Percentiles rank a stretch among this genome's conserved stretches.
phyloP scores from a whole-genome alignment of 1,140 invertebrate species.

The Leptopilina clavipes region DNA sequence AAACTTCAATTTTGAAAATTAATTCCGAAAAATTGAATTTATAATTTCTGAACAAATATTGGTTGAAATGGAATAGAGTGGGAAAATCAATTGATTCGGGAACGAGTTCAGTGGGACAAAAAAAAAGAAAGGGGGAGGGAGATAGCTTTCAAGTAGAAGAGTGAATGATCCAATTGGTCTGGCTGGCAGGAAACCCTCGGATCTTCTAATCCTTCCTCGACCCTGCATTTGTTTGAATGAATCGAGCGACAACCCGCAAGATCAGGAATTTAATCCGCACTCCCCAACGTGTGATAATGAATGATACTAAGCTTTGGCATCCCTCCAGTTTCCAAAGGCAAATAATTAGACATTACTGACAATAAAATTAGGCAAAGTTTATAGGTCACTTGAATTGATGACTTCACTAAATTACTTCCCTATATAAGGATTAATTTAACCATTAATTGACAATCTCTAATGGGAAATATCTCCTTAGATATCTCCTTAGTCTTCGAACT shows the following conservation, averaged over 20 bases:
- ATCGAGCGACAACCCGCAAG: slow-evolving; percentile 40
- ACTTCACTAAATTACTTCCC: not conserved
- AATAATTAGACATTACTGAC: slow-evolving; percentile 8
- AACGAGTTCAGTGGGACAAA: too few relatives aligned
- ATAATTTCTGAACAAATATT: too few relatives aligned
- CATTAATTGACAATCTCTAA: too few relatives aligned
- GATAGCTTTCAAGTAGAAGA: slow-evolving; percentile 3
- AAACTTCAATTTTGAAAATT: too few relatives aligned
- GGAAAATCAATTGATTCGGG: too few relatives aligned
- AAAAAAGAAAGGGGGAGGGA: not conserved
- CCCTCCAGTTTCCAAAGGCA: slow-evolving; percentile 15
- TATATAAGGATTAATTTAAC: too few relatives aligned
- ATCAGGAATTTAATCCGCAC: slow-evolving; percentile 44
- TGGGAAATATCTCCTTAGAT: too few relatives aligned
- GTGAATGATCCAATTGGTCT: slow-evolving; percentile 8
- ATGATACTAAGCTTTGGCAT: slow-evolving; percentile 18
- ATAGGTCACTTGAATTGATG: not conserved
- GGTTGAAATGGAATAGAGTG: too few relatives aligned
- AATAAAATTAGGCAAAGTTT: not conserved
- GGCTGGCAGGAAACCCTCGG: slow-evolving; percentile 19
- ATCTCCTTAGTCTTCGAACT: too few relatives aligned
- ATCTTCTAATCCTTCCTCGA: slow-evolving; percentile 28
- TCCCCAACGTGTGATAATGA: slow-evolving; percentile 46
- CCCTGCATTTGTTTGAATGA: slow-evolving; percentile 41
- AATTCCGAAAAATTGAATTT: too few relatives aligned